Base-by-base conservation (phyloP, 2,888 invertebrate species). In the Philereme vetulata region DNA sequence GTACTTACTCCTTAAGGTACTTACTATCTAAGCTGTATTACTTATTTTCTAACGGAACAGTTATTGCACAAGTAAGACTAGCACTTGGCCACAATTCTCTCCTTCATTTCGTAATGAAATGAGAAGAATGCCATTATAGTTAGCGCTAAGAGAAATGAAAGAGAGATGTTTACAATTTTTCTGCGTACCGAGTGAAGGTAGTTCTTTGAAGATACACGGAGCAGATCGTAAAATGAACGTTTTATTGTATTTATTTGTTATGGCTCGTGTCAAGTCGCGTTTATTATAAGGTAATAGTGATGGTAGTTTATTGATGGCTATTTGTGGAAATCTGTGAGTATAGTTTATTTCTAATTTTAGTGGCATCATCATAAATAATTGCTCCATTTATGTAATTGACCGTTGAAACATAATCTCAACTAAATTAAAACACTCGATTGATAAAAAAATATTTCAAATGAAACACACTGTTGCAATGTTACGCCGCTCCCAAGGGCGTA, bases 401-500 rank as follows among this genome's bases (percentile, higher is more conserved):
- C 2, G 21, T 21, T 21, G 1, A 21, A 21, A 21, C 21, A 21
- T 1, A 21, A 21, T 21, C 21, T 21, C 3, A 38, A 7, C 0
- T 38, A 8, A 6, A 8, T 38, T 38, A 7, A 36, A 38, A 38
- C 38, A 38, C 6, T 4, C 4, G 38, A 4, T 38, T 38, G 6
- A 8, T 4, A 2, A 38, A 38, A 4, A 38, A 38, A 6, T 38
- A 38, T 38, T 38, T 38, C 7, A 6, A 35, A 6, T 38, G 38
- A 38, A 38, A 45, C 46, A 52, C 49, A 52, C 42, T 52, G 9
- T 52, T 48, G 56, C 61, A 52, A 36, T 44, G 54, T 5, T 51
- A 60, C 56, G 45, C 40, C 51, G 51, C 43, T 64, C 87, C 83
- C 84, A 54, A 55, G 86, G 81, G 87, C 72, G 73, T 67, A 70